Base-by-base conservation (phyloP, 2,797 vertebrate genomes). In the Clarias platycephalus region DNA sequence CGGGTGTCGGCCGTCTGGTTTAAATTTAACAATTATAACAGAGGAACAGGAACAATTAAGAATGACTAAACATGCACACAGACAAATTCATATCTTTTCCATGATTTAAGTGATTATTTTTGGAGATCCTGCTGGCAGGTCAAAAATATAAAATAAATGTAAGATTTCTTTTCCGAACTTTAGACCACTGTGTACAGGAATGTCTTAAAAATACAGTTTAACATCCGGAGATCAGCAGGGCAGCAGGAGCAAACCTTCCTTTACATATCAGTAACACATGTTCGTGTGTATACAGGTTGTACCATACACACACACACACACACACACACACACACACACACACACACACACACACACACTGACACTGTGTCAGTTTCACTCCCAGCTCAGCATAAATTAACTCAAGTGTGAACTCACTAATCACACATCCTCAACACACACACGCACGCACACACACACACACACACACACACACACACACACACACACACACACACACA, bases 271-370 rank as follows among this genome's bases (percentile, higher is more conserved):
- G 8, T 62, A 20, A 53, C 12, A 67, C 1, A 16, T 67, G 66
- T 3, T 34, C 16, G 66, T 68, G 34, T 22, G 34, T 37, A 68
- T 37, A 12, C 31, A 37, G 66, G 28, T 37, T 68, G 66, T 37
- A 68, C 8, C 31, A 37, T 3, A 3, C 66, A 3, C 28, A 34
- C 66, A 34, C 66, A 68, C 31, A 68, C 66, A 68, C 66, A 34
- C 66, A 20, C 66, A 68, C 66, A 68, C 66, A 15, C 76, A 31
- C 75, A 79, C 75, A 67, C 82, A 67, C 62, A 34, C 34, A 34
- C 34, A 34, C 34, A 34, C 34, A 34, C 90, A 88, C 92, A 92
- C 91, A 92, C 93, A 94, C 92, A 94, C 92, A 92, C 88, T 91
- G 89, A 88, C 80, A 86, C 89, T 88, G 88, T 87, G 89, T 88